Evolutionary conservation across 2,888 invertebrate genomes (phyloP).

Genomic region (Drepanosiphum platanoidis): DNA sequence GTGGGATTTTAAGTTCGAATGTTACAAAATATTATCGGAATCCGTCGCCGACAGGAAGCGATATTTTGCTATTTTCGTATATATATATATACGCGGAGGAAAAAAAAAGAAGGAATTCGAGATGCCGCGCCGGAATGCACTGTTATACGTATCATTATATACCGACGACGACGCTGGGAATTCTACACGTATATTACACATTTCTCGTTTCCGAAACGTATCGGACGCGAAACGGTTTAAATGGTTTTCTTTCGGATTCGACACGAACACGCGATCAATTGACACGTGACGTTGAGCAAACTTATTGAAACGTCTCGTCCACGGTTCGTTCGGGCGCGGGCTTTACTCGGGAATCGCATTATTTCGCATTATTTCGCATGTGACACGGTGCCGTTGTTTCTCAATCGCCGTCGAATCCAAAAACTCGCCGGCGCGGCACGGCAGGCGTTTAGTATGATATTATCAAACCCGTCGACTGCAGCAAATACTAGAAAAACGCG

Average conservation of each 20-base stretch:
- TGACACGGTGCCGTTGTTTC: neutral
- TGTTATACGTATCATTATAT: neutral
- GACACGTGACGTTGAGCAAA: too few relatives aligned
- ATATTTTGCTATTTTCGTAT: neutral
- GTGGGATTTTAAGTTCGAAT: too few relatives aligned
- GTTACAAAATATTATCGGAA: neutral
- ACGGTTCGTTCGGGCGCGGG: neutral
- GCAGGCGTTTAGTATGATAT: too few relatives aligned
- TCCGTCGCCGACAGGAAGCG: neutral
- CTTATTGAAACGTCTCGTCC: neutral
- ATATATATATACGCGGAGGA: too few relatives aligned
- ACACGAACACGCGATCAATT: neutral
- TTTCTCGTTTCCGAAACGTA: neutral
- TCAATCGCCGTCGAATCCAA: neutral
- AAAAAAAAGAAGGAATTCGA: neutral
- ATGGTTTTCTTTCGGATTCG: neutral
- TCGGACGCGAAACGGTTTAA: conserved; percentile 3
- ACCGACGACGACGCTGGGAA: neutral
- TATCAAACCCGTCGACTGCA: too few relatives aligned
- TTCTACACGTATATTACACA: too few relatives aligned
- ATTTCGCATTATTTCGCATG: neutral
- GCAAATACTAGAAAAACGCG: too few relatives aligned
- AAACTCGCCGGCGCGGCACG: too few relatives aligned
- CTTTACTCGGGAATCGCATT: neutral
- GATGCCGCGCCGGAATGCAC: neutral